Evolutionary conservation across 2,113 vertebrate genomes (phyloP), one percentile per base, ranked within the genome.

Genomic region (Thymallus thymallus): DNA sequence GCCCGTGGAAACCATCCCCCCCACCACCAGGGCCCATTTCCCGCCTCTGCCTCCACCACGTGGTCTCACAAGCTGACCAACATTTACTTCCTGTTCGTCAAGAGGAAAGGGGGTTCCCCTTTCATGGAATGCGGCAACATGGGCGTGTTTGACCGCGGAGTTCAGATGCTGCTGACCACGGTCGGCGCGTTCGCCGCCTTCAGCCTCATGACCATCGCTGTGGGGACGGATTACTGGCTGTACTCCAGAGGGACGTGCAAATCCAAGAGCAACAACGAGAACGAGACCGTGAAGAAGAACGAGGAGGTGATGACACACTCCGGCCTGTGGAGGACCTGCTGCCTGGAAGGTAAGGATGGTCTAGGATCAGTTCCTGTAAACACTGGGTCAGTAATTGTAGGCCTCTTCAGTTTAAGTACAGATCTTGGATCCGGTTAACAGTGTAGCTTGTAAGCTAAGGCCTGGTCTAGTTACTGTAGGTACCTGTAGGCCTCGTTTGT

Each of bases 251-350:
- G 97, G 92, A 95, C 98, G 91, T 98, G 96, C 94, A 98, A 98
- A 91, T 94, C 94, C 88, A 98, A 97, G 94, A 95, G 92, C 91
- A 95, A 93, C 92, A 97, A 96, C 77, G 97, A 98, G 89, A 99
- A 99, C 80, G 97, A 99, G 93, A 99, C 96, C 93, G 96, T 95
- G 94, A 98, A 99, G 94, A 98, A 98, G 94, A 98, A 99, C 85
- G 97, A 98, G 91, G 96, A 98, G 95, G 96, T 98, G 91, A 98
- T 98, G 96, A 98, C 97, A 87, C 97, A 98, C 92, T 98, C 97
- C 77, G 97, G 97, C 92, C 94, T 99, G 90, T 98, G 97, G 97
- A 97, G 97, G 93, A 99, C 96, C 91, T 99, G 97, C 95, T 98
- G 97, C 93, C 93, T 98, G 84, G 97, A 98, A 96, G 97, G 97